A percentile compares a stretch with the other conserved stretches of the same genome.
phyloP scores from a whole-genome alignment of 2,888 invertebrate genomes.

The Nesidiocoris tenuis region DNA sequence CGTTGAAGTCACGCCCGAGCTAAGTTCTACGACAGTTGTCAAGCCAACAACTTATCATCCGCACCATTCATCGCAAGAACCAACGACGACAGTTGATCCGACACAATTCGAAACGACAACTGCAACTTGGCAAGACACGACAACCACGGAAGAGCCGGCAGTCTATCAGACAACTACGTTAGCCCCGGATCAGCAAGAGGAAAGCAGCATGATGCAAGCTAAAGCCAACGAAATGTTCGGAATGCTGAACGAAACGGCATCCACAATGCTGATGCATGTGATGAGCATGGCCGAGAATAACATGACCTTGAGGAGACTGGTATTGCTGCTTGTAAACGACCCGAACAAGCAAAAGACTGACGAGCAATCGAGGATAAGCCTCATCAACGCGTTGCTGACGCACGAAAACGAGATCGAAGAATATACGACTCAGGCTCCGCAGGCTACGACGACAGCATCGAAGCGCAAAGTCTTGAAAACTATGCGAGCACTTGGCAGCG shows the following conservation, averaged over 20 bases:
- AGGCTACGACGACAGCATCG: conserved; percentile 50
- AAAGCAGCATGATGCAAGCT: conserved; percentile 59
- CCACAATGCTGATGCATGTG: conserved; percentile 71
- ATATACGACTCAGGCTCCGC: conserved; percentile 50
- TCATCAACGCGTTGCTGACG: conserved; percentile 68
- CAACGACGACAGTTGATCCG: conserved; percentile 7
- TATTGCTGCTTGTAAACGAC: conserved; percentile 73
- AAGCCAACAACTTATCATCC: conserved; percentile 46
- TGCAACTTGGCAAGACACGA: conserved; percentile 27
- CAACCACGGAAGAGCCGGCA: conserved; percentile 3
- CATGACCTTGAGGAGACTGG: conserved; percentile 58
- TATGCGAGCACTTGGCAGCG: neutral
- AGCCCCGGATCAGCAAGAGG: neutral
- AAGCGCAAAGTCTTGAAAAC: conserved; percentile 40
- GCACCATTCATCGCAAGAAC: conserved; percentile 26
- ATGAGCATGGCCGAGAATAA: conserved; percentile 71
- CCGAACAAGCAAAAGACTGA: conserved; percentile 66
- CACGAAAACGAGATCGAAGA: conserved; percentile 47
- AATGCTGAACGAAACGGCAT: conserved; percentile 71
- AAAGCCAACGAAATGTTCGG: conserved; percentile 76
- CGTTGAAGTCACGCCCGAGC: neutral
- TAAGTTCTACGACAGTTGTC: neutral
- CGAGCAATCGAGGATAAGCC: conserved; percentile 68
- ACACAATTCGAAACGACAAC: conserved; percentile 19
- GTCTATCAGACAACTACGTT: conserved; percentile 32